Base-by-base conservation (phyloP, 2,888 invertebrate genomes). In the Polyommatus iphigenia region DNA sequence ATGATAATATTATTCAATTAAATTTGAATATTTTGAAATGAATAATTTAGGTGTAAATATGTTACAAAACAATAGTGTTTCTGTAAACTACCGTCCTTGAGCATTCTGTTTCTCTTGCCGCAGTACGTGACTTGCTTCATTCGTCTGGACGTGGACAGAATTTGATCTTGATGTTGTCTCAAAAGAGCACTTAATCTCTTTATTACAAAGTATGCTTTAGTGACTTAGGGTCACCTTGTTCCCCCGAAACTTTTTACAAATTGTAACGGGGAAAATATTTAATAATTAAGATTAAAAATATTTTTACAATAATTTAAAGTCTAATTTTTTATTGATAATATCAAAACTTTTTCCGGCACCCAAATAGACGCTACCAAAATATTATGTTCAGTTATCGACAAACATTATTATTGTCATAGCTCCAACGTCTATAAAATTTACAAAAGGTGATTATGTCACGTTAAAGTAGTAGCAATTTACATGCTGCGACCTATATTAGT, bases 101-200 rank as follows among this genome's bases (percentile, higher is more conserved):
- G 10, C n/a, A 15, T 18, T 15, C 18, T 29, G 67, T 67, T 29
- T 75, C 46, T 24, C 75, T 75, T 29, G 24, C 73, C 73, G 75
- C 50, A 75, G 15, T 75, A 75, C 75, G 75, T 75, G 75, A 75
- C 75, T 75, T 7, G 75, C 15, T 75, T 75, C 20, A 50, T 75
- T 24, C 75, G 75, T 8, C 75, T 75, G 50, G 50, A 50, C 75
- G 75, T 75, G 75, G 46, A 50, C 29, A 18, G 75, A 75, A 75
- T 75, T 54, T 24, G 46, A 29, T 8, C 10, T 75, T 18, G 24
- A 75, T 50, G 54, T 20, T 54, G 29, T 75, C 50, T 54, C 24
- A 20, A 67, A 73, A 41, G 41, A 20, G 29, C 46, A 18, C 54
- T 4, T 71, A 71, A n/a, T 62, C 4, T 10, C 5, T 24, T 54